Base-by-base conservation (phyloP, 2,113 vertebrate species). In the Stegastes partitus region DNA sequence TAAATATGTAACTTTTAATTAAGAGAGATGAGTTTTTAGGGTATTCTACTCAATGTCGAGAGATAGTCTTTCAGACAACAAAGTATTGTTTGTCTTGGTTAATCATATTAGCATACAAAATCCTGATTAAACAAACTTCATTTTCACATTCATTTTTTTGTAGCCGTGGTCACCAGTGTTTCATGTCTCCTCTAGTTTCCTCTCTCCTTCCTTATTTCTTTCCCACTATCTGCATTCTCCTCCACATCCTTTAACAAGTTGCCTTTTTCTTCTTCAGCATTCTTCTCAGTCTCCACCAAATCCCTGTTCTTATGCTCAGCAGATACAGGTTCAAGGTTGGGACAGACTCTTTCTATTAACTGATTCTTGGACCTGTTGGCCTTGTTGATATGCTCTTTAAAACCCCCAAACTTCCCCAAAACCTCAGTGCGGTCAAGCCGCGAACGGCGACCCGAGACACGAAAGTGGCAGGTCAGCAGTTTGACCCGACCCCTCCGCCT, bases 401-500 rank as follows among this genome's bases (percentile, higher is more conserved):
- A 76, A 58, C 1, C 4, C 16, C 28, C 59, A 61, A 56, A 31
- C 49, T 66, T 14, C 65, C 53, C 26, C n/a, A n/a, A 69, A 79
- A 73, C 49, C 62, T 81, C 51, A 18, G 25, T 9, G 54, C 55
- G 83, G 82, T 81, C 74, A 53, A 74, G 83, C 12, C 19, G 67
- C 25, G n/a, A 11, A 56, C 8, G 1, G 23, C 6, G 2, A 71
- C 79, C 57, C 11, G 11, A 79, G 84, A 90, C 76, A 34, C 45
- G 28, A 86, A 92, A 89, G 71, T 58, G 45, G 68, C 73, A 58
- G 81, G 85, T 93, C 91, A 92, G 90, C 91, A 72, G 42, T 74
- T 57, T 42, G 18, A n/a, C 79, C 39, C 67, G 49, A 74, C 79
- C 2, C 79, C 73, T 76, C 74, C 81, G 2, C 79, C 73, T 76